Evolutionary conservation across 2,113 vertebrate genomes (phyloP), one percentile per base, ranked within the genome.

Genomic region (Triplophysa tibetana): DNA sequence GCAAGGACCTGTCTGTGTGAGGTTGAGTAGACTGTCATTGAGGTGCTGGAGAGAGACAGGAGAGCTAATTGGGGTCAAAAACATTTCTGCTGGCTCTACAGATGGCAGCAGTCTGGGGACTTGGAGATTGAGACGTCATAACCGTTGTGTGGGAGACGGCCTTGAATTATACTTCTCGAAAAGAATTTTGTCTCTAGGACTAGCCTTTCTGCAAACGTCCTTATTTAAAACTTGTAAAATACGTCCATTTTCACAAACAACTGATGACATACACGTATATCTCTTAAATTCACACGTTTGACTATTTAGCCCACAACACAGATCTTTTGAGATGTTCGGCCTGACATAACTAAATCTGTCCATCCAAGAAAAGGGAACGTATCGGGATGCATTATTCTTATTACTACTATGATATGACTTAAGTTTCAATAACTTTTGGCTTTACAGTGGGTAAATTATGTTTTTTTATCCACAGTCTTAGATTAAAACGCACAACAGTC

Each of bases 11-110:
- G 72, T 78, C 58, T 73, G 70, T 75, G 7, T 24, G 38, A 16
- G 63, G 67, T 77, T 56, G 75, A 56, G 54, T 13, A 76, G 66
- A 70, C 70, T 69, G 79, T 78, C 81, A 64, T 45, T 56, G 60
- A 81, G 78, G 81, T 81, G 70, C 77, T 38, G 60, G 65, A 54
- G 33, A 58, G 43, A 50, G 61, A 77, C 86, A 83, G 82, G 85
- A 86, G 85, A 86, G 86, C 81, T 92, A 92, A 93, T 92, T 83
- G 91, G 87, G 91, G 91, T 92, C 88, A 89, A 70, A 88, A 85
- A 86, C 86, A 87, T 90, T 91, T 88, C 85, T 88, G 79, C 75
- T 82, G 78, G 86, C 84, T 76, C 82, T 86, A 83, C 82, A 76
- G 84, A 63, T 72, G 80, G 70, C 83, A 82, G 78, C 29, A 81